Evolutionary conservation across 2,797 vertebrate genomes (phyloP).

Genomic region (Gorsachius magnificus): DNA sequence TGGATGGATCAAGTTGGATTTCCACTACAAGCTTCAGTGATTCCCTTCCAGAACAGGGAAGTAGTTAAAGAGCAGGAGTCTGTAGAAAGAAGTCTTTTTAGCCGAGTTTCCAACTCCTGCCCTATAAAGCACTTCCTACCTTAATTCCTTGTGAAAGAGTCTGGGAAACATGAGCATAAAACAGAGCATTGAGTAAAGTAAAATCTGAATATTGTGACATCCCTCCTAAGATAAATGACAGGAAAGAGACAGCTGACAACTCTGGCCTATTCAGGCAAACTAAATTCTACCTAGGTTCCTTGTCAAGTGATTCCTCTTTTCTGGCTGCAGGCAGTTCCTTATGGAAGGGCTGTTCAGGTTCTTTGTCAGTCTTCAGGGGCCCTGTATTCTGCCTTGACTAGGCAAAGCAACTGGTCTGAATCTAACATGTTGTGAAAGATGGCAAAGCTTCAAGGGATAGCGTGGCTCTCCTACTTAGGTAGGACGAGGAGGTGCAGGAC

Average conservation of each 20-base stretch:
- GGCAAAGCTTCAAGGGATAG: neutral
- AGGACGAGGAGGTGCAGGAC: neutral
- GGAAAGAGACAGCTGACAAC: constrained; percentile 62
- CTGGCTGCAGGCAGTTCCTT: constrained; percentile 31
- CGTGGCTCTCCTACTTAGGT: neutral
- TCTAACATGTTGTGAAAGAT: neutral
- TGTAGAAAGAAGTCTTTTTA: neutral
- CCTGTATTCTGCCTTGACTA: neutral
- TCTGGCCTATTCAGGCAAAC: constrained; percentile 36
- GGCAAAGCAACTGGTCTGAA: neutral
- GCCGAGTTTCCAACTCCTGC: constrained; percentile 30
- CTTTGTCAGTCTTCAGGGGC: neutral
- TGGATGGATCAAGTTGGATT: neutral
- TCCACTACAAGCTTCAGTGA: neutral
- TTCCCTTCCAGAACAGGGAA: neutral
- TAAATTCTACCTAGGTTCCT: constrained; percentile 28
- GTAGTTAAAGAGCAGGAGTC: neutral
- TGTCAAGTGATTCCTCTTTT: constrained; percentile 26
- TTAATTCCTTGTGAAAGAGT: constrained; percentile 62
- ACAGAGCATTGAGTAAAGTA: constrained; percentile 34
- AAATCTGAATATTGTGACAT: constrained; percentile 68
- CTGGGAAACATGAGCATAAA: constrained; percentile 44
- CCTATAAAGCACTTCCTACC: neutral
- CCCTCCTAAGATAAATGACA: constrained; percentile 38
- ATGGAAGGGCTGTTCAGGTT: neutral